Conservation (phyloP, 1,140 invertebrate species). For the Oscheius sp. region DNA sequence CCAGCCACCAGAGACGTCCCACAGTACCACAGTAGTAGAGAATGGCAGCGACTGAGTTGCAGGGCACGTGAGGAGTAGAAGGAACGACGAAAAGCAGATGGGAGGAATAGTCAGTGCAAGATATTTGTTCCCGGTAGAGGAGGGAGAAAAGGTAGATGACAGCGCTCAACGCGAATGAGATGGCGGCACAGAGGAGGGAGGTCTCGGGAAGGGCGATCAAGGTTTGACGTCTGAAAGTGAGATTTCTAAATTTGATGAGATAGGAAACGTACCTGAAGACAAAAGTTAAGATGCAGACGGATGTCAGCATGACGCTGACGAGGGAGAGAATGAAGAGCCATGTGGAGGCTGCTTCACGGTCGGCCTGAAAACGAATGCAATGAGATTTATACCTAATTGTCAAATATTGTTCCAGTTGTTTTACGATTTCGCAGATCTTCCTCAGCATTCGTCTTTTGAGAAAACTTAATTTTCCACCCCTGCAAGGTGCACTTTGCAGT, state of each 20-base stretch:
- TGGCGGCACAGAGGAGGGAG: constrained; percentile 33
- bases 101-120: constrained; percentile 38
- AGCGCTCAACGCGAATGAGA: constrained; percentile 31
- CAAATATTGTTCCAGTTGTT: too few relatives aligned
- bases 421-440: too few relatives aligned
- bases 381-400: too few relatives aligned
- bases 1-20: constrained; percentile 37
- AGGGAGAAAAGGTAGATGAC: constrained; percentile 37
- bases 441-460: too few relatives aligned
- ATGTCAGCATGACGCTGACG: constrained; percentile 30
- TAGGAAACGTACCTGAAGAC: too few relatives aligned
- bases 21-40: constrained; percentile 44
- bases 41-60: constrained; percentile 33
- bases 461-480: too few relatives aligned
- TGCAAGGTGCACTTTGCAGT: too few relatives aligned
- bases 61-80: constrained; percentile 34
- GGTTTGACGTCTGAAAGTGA: constrained; percentile 24
- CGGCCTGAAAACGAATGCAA: constrained; percentile 30
- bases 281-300: constrained; percentile 30
- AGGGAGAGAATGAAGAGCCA: constrained; percentile 37
- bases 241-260: too few relatives aligned
- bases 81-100: constrained; percentile 36
- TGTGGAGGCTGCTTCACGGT: constrained; percentile 32
- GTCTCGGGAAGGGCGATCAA: constrained; percentile 30
- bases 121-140: constrained; percentile 40